A percentile compares a stretch with the other conserved stretches of the same genome.
Conservation (phyloP, 2,797 vertebrate species). For the Amniataba percoides region DNA sequence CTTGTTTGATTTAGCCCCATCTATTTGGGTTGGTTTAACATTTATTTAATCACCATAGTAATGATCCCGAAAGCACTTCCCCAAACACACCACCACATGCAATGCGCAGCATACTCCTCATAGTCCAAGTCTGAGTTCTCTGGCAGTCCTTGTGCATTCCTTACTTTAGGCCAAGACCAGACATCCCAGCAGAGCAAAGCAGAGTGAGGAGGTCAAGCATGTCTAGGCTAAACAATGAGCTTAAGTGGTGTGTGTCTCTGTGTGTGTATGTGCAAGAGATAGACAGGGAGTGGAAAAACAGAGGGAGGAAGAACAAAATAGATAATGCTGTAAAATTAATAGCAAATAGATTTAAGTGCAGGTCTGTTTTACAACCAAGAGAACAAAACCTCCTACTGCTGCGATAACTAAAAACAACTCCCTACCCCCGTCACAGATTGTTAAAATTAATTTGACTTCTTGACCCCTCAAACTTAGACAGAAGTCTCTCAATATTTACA, state of each 20-base stretch:
- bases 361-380: conserved; percentile 7
- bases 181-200: conserved; percentile 67
- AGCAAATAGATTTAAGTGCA: conserved; percentile 41
- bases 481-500: background rate
- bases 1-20: conserved; percentile 49
- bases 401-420: background rate
- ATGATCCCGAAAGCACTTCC: conserved; percentile 58
- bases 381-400: background rate
- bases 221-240: conserved; percentile 72
- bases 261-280: conserved; percentile 37
- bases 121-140: conserved; percentile 63
- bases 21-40: conserved; percentile 54
- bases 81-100: conserved; percentile 53
- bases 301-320: conserved; percentile 28
- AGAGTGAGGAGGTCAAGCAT: conserved; percentile 67
- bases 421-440: background rate
- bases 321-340: conserved; percentile 35
- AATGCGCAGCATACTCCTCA: conserved; percentile 48
- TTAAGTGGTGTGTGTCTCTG: conserved; percentile 53
- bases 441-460: background rate
- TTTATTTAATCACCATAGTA: conserved; percentile 68
- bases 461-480: background rate
- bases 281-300: background rate
- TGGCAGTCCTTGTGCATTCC: conserved; percentile 74
- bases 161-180: conserved; percentile 72